Evolutionary conservation across 2,113 vertebrate genomes (phyloP).

Genomic region (Chascanopsetta lugubris): DNA sequence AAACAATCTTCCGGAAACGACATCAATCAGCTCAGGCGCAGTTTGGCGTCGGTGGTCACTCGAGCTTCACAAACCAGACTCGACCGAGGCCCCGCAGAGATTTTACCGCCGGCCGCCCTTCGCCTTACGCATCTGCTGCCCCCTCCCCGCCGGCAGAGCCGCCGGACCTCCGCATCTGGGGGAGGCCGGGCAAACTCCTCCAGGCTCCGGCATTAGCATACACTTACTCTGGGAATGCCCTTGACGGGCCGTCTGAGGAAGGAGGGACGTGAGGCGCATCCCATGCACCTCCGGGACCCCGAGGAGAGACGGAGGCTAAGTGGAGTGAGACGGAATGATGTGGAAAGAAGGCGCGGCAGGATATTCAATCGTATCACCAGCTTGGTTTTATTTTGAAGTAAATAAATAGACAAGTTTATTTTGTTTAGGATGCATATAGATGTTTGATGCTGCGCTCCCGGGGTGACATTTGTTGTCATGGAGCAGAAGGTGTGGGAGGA

Average conservation of each 20-base stretch:
- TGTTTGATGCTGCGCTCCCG: conserved; percentile 24
- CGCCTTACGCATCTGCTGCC: conserved; percentile 48
- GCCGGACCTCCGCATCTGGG: conserved; percentile 63
- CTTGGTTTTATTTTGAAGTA: neutral
- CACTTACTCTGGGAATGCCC: conserved; percentile 83
- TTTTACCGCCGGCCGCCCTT: conserved; percentile 18
- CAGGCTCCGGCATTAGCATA: conserved; percentile 78
- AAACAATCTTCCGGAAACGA: too few species aligned
- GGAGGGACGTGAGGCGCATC: conserved; percentile 75
- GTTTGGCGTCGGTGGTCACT: neutral
- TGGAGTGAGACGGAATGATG: neutral
- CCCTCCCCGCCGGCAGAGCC: conserved; percentile 53
- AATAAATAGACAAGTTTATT: conserved; percentile 32
- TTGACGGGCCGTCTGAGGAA: conserved; percentile 79
- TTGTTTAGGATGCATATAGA: conserved; percentile 22
- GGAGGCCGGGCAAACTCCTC: conserved; percentile 59
- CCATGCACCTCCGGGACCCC: neutral
- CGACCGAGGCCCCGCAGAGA: conserved; percentile 2
- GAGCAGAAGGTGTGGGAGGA: conserved; percentile 59
- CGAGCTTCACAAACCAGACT: conserved; percentile 11
- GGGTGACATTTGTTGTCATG: conserved; percentile 54
- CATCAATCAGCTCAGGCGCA: conserved; percentile 5
- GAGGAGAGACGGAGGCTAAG: neutral
- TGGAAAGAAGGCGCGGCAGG: neutral
- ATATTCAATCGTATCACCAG: neutral